These are phyloP conservation scores for Willisornis vidua DNA, from an alignment of 2,113 vertebrate genomes.

Conservation along the genomic window DNA sequence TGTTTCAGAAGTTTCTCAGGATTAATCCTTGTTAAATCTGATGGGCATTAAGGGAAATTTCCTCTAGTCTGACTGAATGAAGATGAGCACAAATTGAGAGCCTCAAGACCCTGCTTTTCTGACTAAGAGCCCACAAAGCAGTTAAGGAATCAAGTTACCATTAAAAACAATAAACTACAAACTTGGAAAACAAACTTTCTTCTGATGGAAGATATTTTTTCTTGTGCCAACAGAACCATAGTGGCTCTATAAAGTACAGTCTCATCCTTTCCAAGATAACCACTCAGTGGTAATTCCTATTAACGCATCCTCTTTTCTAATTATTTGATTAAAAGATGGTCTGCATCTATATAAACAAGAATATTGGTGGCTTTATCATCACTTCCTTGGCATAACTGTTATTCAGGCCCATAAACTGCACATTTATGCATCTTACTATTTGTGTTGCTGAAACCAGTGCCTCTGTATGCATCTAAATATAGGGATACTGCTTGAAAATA, in stretches of 20 bases:
- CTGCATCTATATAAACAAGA: neutral
- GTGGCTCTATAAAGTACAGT: neutral
- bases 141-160: neutral
- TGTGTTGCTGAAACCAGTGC: neutral
- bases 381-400: neutral
- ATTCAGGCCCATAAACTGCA: neutral
- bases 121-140: neutral
- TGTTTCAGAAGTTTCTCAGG: neutral
- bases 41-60: neutral
- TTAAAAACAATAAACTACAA: neutral
- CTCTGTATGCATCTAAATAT: neutral
- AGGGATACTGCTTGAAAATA: neutral
- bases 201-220: neutral
- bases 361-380: neutral
- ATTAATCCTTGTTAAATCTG: neutral
- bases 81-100: neutral
- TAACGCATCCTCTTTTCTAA: neutral
- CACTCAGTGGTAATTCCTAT: neutral
- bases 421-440: neutral
- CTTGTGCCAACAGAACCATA: neutral
- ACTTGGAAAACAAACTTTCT: neutral
- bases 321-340: neutral
- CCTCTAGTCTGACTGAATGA: neutral
- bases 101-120: neutral
- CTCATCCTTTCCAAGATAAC: neutral